These are phyloP conservation scores for Ctenochaetus hawaiiensis DNA, from an alignment of 2,797 vertebrate species.

Conservation along the genomic window DNA sequence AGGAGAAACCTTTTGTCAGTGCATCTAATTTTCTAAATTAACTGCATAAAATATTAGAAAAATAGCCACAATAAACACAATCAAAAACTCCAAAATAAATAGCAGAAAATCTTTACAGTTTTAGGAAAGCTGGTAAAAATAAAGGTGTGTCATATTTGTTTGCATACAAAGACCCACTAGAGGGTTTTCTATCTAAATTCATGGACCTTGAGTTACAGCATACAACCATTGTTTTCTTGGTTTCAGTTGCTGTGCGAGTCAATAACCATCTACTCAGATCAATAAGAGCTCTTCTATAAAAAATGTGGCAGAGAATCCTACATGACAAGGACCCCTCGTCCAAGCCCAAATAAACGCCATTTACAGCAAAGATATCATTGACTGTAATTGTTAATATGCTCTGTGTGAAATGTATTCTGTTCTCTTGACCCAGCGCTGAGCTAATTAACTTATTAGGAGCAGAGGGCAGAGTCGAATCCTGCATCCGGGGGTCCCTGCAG, in stretches of 20 bases:
- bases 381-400: conserved; percentile 62
- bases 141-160: background rate
- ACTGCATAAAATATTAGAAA: too few species aligned
- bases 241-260: conserved; percentile 16
- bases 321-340: conserved; percentile 12
- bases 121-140: background rate
- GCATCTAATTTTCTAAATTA: too few species aligned
- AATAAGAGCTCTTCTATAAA: conserved; percentile 43
- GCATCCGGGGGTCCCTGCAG: conserved; percentile 63
- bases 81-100: background rate
- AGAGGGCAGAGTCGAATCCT: conserved; percentile 62
- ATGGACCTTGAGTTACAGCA: background rate
- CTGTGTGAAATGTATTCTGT: conserved; percentile 60
- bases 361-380: conserved; percentile 59
- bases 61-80: too few species aligned
- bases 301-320: conserved; percentile 24
- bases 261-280: conserved; percentile 30
- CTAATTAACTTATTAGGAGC: conserved; percentile 80
- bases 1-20: conserved; percentile 1
- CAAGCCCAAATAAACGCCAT: conserved; percentile 37
- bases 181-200: background rate
- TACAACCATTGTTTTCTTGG: conserved; percentile 16
- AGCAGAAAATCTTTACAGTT: background rate
- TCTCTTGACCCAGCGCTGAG: conserved; percentile 67
- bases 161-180: background rate